Base-by-base conservation (phyloP, 2,888 invertebrate species). In the Amaurobius ferox region DNA sequence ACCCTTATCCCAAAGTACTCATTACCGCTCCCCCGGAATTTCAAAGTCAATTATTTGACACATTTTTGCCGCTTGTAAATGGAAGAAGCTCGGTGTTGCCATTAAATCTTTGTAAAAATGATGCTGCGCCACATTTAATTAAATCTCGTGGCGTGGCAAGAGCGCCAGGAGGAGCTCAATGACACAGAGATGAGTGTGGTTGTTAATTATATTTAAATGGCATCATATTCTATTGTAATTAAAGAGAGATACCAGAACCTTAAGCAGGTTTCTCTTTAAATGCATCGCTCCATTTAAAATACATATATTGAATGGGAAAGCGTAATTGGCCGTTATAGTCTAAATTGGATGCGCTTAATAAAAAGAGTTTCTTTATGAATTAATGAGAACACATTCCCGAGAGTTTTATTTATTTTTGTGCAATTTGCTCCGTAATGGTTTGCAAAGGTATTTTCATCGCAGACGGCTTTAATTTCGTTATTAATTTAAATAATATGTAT, bases 121-220 rank as follows among this genome's bases (percentile, higher is more conserved):
- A 29, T 11, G 23, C 39, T 28, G n/a, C n/a, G n/a, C n/a, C n/a
- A n/a, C n/a, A n/a, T 30, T 71, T 70, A 76, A 83, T 83, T 76
- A 83, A 77, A 77, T 72, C 80, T 39, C 80, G 73, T 61, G 73
- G 23, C 67, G 39, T 40, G 68, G 73, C n/a, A 19, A 32, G 35
- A 39, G 40, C 39, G 76, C 44, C 35, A 13, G 44, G 44, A n/a
- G 44, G 44, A 35, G 35, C 35, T 11, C 6, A 35, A 35, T 6
- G 35, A n/a, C n/a, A n/a, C n/a, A 35, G 35, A 6, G 35, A 35
- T 7, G 35, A 7, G 44, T 11, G 44, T 11, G n/a, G 44, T 6
- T 62, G 83, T 77, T 83, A 83, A 83, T 83, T 83, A 83, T 83
- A 83, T 83, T 83, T 83, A 83, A 83, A 83, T 83, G 76, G 76